Evolutionary conservation across 2,113 vertebrate genomes (phyloP).

Genomic region (Pavo muticus): DNA sequence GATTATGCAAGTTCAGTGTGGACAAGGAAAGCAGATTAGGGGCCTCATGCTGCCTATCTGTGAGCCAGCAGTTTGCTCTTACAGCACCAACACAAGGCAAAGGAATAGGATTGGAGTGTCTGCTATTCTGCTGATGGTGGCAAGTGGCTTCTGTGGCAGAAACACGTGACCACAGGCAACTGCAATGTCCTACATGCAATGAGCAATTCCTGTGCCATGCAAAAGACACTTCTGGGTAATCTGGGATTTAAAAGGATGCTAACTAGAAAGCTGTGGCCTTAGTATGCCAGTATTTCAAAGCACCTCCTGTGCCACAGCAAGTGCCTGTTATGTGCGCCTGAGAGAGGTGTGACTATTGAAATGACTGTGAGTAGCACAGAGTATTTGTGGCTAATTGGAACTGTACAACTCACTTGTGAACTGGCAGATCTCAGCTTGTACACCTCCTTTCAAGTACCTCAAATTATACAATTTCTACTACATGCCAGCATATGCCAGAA

Average conservation of each 20-base stretch:
- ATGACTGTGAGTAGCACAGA: background rate
- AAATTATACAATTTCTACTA: background rate
- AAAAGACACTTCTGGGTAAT: background rate
- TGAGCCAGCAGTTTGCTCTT: background rate
- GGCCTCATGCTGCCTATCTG: background rate
- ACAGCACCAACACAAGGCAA: background rate
- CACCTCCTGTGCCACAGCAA: background rate
- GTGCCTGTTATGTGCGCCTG: background rate
- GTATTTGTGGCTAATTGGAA: background rate
- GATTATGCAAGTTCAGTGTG: background rate
- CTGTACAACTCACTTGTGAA: background rate
- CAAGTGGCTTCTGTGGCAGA: background rate
- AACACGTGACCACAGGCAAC: background rate
- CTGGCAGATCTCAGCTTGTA: background rate
- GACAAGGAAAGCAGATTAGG: background rate
- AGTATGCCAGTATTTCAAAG: background rate
- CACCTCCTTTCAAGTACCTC: background rate
- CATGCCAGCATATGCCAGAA: background rate
- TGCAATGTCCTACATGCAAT: fast-evolving
- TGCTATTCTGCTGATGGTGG: too few species aligned
- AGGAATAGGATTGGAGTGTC: background rate
- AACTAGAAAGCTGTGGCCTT: background rate
- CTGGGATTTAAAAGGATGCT: background rate
- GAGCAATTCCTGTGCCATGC: background rate
- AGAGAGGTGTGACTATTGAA: background rate